These are phyloP conservation scores for Chiroxiphia lanceolata DNA, from an alignment of 2,797 vertebrate species.

Conservation along the genomic window DNA sequence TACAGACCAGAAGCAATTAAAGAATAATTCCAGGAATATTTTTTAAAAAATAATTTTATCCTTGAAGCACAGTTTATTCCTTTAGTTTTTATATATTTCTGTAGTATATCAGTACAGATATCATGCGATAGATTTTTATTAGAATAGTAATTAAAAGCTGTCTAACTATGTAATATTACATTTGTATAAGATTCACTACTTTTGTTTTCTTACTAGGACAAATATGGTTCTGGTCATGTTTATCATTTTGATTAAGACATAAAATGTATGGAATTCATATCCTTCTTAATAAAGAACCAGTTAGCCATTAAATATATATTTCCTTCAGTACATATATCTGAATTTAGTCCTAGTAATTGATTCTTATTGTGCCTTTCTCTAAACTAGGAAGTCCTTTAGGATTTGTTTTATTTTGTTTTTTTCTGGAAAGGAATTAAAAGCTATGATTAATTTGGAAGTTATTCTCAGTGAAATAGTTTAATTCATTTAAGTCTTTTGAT, in stretches of 20 bases:
- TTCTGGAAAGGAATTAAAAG: background rate
- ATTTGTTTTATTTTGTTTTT: background rate
- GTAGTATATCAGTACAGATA: background rate
- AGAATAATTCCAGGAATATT: background rate
- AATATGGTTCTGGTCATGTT: background rate
- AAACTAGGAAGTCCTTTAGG: background rate
- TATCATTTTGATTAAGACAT: background rate
- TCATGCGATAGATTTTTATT: background rate
- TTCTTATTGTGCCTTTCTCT: background rate
- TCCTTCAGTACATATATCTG: background rate
- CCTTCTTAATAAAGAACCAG: background rate
- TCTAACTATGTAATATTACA: background rate
- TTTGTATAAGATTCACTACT: background rate
- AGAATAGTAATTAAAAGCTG: background rate
- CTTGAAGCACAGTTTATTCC: background rate
- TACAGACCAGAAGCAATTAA: background rate
- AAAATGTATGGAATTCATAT: background rate
- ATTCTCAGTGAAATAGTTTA: background rate
- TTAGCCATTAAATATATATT: background rate
- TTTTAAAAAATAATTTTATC: background rate
- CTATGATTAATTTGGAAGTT: background rate
- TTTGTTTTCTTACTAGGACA: background rate
- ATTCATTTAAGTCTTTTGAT: background rate
- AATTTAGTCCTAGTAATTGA: background rate
- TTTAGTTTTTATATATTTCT: background rate